Conservation (phyloP, 2,113 vertebrate genomes). For the Proterorhinus semilunaris region DNA sequence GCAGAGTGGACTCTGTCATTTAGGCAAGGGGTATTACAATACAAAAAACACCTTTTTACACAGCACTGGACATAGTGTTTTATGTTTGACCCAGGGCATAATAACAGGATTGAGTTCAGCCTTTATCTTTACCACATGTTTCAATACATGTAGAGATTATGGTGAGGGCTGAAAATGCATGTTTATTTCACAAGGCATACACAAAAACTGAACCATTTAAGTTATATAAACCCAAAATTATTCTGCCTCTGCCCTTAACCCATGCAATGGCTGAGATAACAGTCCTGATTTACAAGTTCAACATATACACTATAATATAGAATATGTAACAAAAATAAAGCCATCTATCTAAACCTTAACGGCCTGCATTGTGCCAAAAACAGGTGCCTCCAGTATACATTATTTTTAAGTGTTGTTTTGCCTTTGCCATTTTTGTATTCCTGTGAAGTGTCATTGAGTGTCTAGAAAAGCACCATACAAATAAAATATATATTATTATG, state of each 20-base stretch:
- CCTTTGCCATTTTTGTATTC: no score
- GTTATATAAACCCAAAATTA: neutral
- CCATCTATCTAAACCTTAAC: no score
- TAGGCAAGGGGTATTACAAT: conserved; percentile 27
- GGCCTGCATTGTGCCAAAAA: no score
- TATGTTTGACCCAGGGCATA: conserved; percentile 23
- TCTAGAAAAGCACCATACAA: no score
- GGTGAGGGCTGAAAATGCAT: conserved; percentile 17
- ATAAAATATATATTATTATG: no score
- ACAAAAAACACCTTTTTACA: conserved; percentile 14
- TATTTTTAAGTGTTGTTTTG: no score
- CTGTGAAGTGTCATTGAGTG: no score
- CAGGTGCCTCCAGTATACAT: no score
- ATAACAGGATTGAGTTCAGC: conserved; percentile 34
- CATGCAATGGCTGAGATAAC: neutral
- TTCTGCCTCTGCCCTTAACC: neutral
- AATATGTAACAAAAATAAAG: no score
- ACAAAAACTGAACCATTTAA: neutral
- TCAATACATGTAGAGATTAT: conserved; percentile 20
- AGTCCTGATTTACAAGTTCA: no score
- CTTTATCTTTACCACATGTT: conserved; percentile 37
- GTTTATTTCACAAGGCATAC: conserved; percentile 18
- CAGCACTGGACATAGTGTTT: conserved; percentile 17
- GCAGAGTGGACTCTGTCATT: conserved; percentile 16
- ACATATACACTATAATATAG: no score